Evolutionary conservation across 2,113 vertebrate species (phyloP).

Genomic region (Synchiropus splendidus): DNA sequence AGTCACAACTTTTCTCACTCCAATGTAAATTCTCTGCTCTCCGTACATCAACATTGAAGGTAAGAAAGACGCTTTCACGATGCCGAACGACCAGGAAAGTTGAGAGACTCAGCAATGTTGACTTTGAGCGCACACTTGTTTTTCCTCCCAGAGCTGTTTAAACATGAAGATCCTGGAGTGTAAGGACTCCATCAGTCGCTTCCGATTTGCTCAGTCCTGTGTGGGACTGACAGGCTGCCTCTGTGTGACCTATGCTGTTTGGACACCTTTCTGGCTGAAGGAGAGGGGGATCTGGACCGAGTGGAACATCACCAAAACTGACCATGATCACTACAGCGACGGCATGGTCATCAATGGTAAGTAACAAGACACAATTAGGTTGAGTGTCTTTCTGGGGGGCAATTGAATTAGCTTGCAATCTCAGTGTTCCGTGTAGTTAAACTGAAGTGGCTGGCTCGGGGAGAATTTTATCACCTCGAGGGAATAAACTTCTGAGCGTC

Average conservation of each 20-base stretch:
- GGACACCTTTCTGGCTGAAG: conserved; percentile 60
- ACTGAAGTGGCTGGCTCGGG: background rate
- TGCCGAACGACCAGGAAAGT: background rate
- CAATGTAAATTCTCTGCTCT: background rate
- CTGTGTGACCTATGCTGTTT: conserved; percentile 59
- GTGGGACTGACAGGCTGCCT: conserved; percentile 61
- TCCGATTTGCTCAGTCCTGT: conserved; percentile 55
- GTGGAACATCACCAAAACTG: conserved; percentile 30
- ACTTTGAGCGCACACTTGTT: background rate
- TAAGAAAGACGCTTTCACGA: conserved; percentile 14
- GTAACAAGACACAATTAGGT: background rate
- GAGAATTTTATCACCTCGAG: too few relatives aligned
- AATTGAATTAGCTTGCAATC: too few relatives aligned
- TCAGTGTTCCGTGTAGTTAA: background rate
- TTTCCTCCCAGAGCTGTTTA: conserved; percentile 1
- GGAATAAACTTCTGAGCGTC: too few relatives aligned
- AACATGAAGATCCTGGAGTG: conserved; percentile 51
- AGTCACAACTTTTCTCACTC: background rate
- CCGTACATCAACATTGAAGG: too few relatives aligned
- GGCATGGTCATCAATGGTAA: conserved; percentile 33
- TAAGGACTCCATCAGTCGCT: conserved; percentile 45
- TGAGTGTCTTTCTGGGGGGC: too few relatives aligned
- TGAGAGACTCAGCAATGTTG: background rate
- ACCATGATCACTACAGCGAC: conserved; percentile 9
- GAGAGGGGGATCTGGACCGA: conserved; percentile 53